Evolutionary conservation across 2,113 vertebrate genomes (phyloP), one percentile per base, ranked within the genome.

Genomic region (Pygoscelis antarcticus): DNA sequence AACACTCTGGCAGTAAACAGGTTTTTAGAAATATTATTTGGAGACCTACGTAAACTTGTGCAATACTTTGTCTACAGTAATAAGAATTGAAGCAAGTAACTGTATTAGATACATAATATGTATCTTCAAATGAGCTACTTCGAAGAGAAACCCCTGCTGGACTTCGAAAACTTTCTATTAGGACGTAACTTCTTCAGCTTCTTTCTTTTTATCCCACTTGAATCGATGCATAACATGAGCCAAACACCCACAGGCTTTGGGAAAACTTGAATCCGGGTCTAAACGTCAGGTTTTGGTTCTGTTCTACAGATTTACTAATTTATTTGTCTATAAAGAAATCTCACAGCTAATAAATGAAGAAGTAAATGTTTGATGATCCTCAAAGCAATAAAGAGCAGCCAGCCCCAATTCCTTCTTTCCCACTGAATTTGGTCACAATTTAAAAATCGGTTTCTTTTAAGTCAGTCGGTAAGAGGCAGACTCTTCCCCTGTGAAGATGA

Each of bases 1-100:
- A 96, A 89, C 5, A 17, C 62, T 80, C 66, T 97, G 93, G 87
- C 95, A 96, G 84, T 91, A 94, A 97, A 91, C 71, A 94, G 78
- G 40, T 78, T 80, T 95, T 90, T 32, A 83, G 82, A 96, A 88
- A 44, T 74, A 83, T 85, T 88, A 70, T 83, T 93, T 94, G 71
- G 87, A 92, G 78, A 40, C 55, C 44, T 60, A 69, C 46, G 95
- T 62, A 64, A 93, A 88, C 90, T 93, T 96, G 51, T 75, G 84
- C 82, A 96, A 86, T 52, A 27, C 66, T 83, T 95, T 83, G 25
- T 74, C 93, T 80, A 23, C 29, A 13, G 30, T 60, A 71, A 75
- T 26, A 46, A 30, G 64, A 83, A 91, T 15, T 60, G 55, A 29
- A 90, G n/a, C 58, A 87, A 88, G n/a, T 66, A 91, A 89, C 2